Evolutionary conservation across 2,113 vertebrate genomes (phyloP).

Genomic region (Leptocoma aspasia): DNA sequence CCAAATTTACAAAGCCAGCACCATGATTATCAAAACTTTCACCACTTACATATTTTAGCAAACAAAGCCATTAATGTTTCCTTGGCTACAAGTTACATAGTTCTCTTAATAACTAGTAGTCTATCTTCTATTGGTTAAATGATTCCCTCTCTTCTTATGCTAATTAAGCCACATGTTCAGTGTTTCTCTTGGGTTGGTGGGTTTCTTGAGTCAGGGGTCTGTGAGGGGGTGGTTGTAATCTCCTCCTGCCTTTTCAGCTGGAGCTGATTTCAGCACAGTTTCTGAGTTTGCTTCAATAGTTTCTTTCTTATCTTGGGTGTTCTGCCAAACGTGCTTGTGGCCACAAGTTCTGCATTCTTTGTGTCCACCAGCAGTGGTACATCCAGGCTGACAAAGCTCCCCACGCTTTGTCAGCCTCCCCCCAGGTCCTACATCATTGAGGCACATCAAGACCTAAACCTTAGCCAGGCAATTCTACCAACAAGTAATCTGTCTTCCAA

Average conservation of each 20-base stretch:
- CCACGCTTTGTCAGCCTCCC: background rate
- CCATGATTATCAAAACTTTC: fast-evolving
- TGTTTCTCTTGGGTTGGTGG: background rate
- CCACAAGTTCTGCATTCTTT: background rate
- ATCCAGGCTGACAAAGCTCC: no score
- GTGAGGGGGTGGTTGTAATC: background rate
- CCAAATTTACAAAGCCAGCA: background rate
- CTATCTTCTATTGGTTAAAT: background rate
- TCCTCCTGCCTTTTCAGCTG: background rate
- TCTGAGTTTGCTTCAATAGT: background rate
- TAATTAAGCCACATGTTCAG: background rate
- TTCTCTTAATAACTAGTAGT: background rate
- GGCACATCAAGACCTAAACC: background rate
- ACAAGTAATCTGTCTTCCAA: background rate
- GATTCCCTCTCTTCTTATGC: background rate
- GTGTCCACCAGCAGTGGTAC: background rate
- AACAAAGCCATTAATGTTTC: background rate
- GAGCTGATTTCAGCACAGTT: background rate
- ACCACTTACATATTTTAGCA: background rate
- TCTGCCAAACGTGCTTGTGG: background rate
- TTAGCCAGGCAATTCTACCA: background rate
- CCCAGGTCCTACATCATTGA: background rate
- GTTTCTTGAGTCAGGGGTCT: background rate
- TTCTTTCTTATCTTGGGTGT: background rate
- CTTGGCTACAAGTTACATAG: background rate